Evolutionary conservation across 2,113 vertebrate species (phyloP), one percentile per base, ranked within the genome.

Genomic region (Struthio camelus): DNA sequence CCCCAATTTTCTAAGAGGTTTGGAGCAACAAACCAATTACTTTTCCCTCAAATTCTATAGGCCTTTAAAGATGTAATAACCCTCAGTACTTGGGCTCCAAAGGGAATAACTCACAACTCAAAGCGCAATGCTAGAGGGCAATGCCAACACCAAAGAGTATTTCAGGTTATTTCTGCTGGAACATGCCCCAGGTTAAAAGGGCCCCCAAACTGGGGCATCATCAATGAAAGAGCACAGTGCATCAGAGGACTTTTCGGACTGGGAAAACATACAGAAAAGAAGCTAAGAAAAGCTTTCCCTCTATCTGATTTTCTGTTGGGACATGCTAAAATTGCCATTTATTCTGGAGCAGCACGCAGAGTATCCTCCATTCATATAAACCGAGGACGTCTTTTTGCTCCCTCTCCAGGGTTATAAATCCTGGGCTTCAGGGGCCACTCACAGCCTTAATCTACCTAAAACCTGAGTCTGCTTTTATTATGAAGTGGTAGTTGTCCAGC

Each of bases 11-110:
- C 81, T 87, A 95, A 94, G 81, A 95, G 94, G 69, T 95, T 96
- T 95, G 89, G 56, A 97, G 89, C 89, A 94, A 93, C 79, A 95
- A 94, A 92, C 91, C 93, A 97, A 96, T 96, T 97, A 97, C 94
- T 96, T 96, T 85, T 56, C 67, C 56, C 42, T 95, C 87, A 94
- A 95, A 94, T 36, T 97, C 91, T 71, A 17, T 87, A 91, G 89
- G 87, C 91, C 91, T 94, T 97, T 96, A 96, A 96, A 92, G 82
- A 94, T 78, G 72, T 80, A 94, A 85, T 85, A 97, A 86, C 69
- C 83, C 78, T 89, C 87, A 78, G 81, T 72, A 72, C 76, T 88
- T 72, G 80, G 72, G 91, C 51, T 96, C 93, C 72, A 94, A 90
- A 92, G 93, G 94, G 95, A 97, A 93, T 93, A 95, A 93, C 87